Base-by-base conservation (phyloP, 2,113 vertebrate genomes). In the Misgurnus mizolepis region DNA sequence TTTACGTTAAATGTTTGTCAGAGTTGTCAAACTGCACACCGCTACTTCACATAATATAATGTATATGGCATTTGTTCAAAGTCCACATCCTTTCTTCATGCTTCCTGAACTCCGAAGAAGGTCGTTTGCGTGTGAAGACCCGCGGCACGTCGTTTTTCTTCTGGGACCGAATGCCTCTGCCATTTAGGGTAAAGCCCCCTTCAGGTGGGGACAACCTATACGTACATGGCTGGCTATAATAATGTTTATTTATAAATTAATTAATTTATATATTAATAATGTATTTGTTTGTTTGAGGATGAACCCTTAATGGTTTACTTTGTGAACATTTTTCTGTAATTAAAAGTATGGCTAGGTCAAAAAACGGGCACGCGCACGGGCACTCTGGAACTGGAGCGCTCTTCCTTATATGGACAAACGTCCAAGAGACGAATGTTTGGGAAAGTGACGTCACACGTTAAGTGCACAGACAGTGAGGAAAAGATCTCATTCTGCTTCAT, bases 331-430 rank as follows among this genome's bases (percentile, higher is more conserved):
- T 27, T 34, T 34, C 27, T 34, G 27, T 34, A 34, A 34, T 34
- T 34, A 34, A 34, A 34, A 34, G 27, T 34, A 1, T 34, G 27
- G 27, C 27, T 34, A 34, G 27, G 22, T 65, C 62, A 69, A 41
- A 66, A 39, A 47, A 65, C 74, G 50, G 15, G 17, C 58, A 45
- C 47, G 41, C 27, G 71, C 64, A 39, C 64, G 56, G 7, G 61
- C 70, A 56, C 68, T 45, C 78, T 47, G 55, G 15, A 69, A 60
- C 85, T 87, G 50, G 84, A 85, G 77, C 60, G 64, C 89, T 85
- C 87, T 89, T 92, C 93, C 92, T 84, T 88, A 88, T 86, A 89
- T 86, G 91, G 91, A 91, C 87, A 93, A 90, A 89, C 90, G 88
- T 90, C 88, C 88, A 91, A 88, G 81, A 70, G 56, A 80, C 82